A percentile compares a stretch with the other conserved stretches of the same genome.
phyloP scores from a whole-genome alignment of 2,888 invertebrate species.

The Ectemnius cavifrons region DNA sequence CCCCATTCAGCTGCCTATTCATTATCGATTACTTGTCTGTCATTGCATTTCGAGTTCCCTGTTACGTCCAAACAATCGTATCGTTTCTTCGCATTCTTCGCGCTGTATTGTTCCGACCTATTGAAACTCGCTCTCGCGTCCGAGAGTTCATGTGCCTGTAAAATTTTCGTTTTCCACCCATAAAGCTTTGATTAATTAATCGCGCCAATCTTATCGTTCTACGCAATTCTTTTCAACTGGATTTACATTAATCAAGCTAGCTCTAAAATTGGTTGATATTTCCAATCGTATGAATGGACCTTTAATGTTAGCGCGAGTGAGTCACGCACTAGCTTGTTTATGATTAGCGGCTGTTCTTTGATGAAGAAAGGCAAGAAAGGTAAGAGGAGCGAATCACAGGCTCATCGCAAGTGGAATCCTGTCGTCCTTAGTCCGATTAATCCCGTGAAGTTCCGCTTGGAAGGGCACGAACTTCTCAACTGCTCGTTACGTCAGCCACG shows the following conservation, averaged over 20 bases:
- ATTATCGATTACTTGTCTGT: slow-evolving; percentile 5
- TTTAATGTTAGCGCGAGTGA: too few relatives aligned
- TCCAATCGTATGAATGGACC: too few relatives aligned
- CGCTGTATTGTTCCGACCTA: neutral
- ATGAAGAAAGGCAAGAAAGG: neutral
- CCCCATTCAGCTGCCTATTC: slow-evolving; percentile 2
- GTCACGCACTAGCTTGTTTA: too few relatives aligned
- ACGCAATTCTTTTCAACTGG: too few relatives aligned
- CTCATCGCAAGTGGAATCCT: neutral
- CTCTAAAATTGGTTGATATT: too few relatives aligned
- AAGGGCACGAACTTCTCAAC: neutral
- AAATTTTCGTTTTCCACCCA: slow-evolving; percentile 14
- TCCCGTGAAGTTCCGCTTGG: neutral
- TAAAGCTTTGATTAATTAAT: neutral
- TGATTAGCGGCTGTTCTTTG: neutral
- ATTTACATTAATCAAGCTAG: too few relatives aligned
- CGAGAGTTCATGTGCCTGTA: slow-evolving; percentile 1
- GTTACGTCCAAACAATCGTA: neutral
- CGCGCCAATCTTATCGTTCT: too few relatives aligned
- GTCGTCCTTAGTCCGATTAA: neutral
- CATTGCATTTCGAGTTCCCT: neutral
- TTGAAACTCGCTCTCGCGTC: neutral
- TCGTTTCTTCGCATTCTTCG: neutral
- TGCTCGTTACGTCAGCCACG: too few relatives aligned
- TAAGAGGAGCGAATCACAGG: neutral